Evolutionary conservation across 2,113 vertebrate genomes (phyloP).

Genomic region (Paratilapia polleni): DNA sequence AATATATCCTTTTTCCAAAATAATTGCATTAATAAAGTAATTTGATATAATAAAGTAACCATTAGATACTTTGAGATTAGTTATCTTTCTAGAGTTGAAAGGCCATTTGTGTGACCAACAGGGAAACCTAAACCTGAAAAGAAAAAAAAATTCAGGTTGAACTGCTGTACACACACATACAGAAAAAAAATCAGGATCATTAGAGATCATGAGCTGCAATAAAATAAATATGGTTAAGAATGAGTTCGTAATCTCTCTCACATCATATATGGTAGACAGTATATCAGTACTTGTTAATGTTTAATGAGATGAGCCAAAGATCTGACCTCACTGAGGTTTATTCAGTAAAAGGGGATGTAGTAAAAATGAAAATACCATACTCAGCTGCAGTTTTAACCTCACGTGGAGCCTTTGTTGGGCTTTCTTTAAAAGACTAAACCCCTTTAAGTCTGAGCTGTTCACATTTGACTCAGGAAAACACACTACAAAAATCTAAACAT

Average conservation of each 20-base stretch:
- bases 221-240: background rate
- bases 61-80: background rate
- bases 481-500: background rate
- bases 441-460: background rate
- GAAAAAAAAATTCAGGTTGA: constrained; percentile 10
- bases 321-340: constrained; percentile 24
- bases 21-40: background rate
- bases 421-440: background rate
- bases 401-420: background rate
- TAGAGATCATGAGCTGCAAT: background rate
- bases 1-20: background rate
- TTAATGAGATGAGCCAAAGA: constrained; percentile 16
- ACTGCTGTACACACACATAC: background rate
- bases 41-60: background rate
- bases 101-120: background rate
- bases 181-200: background rate
- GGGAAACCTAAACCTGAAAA: background rate
- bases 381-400: background rate
- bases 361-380: constrained; percentile 2
- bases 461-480: background rate
- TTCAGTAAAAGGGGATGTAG: background rate
- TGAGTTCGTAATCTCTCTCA: background rate
- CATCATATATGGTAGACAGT: constrained; percentile 3
- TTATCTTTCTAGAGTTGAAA: background rate
- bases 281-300: constrained; percentile 23